phyloP scores from a whole-genome alignment of 1,140 invertebrate species.

The Drosophila nigrodunni region DNA sequence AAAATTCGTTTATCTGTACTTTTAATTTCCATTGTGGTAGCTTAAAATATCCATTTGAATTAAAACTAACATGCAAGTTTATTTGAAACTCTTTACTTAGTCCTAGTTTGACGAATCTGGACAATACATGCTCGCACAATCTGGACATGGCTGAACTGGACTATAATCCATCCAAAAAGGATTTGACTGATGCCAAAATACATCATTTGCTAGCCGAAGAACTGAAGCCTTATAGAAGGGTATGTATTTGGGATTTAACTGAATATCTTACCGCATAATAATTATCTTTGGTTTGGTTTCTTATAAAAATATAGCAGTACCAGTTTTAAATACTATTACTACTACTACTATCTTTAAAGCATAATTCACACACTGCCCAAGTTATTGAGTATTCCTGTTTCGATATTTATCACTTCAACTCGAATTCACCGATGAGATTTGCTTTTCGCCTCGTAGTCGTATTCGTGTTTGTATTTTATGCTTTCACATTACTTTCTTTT shows the following conservation, averaged over 20 bases:
- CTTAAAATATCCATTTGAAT: neutral
- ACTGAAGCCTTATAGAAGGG: constrained; percentile 94
- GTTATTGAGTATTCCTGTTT: constrained; percentile 25
- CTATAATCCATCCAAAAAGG: constrained; percentile 95
- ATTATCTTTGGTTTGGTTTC: constrained; percentile 57
- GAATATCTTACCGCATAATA: constrained; percentile 29
- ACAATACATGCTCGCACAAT: constrained; percentile 91
- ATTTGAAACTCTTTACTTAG: constrained; percentile 80
- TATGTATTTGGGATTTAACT: constrained; percentile 86
- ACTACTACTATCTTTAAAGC: constrained; percentile 30
- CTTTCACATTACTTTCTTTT: constrained; percentile 42
- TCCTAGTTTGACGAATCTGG: constrained; percentile 92
- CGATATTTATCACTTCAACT: constrained; percentile 28
- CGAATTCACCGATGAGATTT: constrained; percentile 34
- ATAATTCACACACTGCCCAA: constrained; percentile 43
- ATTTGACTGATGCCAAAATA: constrained; percentile 95
- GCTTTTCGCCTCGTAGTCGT: constrained; percentile 49
- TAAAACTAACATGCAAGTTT: neutral
- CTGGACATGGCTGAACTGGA: constrained; percentile 96
- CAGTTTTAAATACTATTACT: constrained; percentile 31
- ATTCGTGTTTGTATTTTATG: constrained; percentile 37
- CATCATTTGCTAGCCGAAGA: constrained; percentile 97
- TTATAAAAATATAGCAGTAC: constrained; percentile 36
- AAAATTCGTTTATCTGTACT: constrained; percentile 72
- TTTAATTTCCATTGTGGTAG: constrained; percentile 14